Conservation (phyloP, 1,140 invertebrate species). For the Laupala kohalensis region DNA sequence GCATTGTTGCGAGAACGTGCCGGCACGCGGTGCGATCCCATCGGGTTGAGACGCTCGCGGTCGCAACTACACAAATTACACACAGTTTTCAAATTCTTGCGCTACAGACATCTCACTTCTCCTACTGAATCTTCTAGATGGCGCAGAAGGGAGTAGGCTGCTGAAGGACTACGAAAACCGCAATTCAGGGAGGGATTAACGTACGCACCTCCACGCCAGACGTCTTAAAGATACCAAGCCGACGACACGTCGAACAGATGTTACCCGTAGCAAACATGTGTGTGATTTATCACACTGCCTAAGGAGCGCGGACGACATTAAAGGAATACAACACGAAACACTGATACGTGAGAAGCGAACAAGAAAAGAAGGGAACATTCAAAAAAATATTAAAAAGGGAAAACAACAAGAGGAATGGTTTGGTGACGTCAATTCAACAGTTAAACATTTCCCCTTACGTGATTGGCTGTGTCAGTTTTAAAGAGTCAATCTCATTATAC, state of each 20-base stretch:
- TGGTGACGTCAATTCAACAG: neutral
- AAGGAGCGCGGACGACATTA: neutral
- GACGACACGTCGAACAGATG: neutral
- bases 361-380: neutral
- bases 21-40: neutral
- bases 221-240: neutral
- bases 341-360: neutral
- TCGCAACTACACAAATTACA: neutral
- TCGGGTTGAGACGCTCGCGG: neutral
- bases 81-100: neutral
- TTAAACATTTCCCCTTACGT: neutral
- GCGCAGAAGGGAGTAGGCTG: neutral
- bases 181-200: neutral
- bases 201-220: neutral
- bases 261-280: neutral
- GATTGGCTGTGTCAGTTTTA: neutral
- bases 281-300: neutral
- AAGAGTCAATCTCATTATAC: slow-evolving; percentile 10
- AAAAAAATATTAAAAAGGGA: neutral
- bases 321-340: neutral
- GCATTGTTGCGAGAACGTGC: neutral
- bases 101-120: neutral
- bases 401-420: neutral
- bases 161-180: neutral
- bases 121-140: neutral